These are phyloP conservation scores for Rhagonycha fulva DNA, from an alignment of 2,888 invertebrate species.

Conservation along the genomic window DNA sequence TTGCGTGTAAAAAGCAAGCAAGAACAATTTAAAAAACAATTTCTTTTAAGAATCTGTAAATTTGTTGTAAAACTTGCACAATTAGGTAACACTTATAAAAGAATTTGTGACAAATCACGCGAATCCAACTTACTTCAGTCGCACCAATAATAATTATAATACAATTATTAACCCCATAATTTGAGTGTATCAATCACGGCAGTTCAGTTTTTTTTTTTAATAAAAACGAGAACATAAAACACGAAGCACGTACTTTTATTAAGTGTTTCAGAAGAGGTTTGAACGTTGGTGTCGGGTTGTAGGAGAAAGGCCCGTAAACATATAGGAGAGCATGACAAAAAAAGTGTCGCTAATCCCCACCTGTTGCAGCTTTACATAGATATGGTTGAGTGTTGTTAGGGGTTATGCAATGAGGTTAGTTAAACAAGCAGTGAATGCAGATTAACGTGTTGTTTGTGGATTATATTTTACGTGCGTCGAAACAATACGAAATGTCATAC, in stretches of 20 bases:
- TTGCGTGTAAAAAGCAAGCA: background rate
- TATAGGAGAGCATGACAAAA: constrained; percentile 18
- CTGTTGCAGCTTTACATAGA: constrained; percentile 27
- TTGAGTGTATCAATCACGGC: background rate
- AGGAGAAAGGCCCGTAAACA: constrained; percentile 16
- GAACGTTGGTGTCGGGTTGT: constrained; percentile 8
- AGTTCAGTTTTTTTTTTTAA: background rate
- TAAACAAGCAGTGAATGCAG: constrained; percentile 14
- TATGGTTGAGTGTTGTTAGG: constrained; percentile 13
- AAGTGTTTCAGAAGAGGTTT: background rate
- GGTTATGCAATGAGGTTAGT: constrained; percentile 14
- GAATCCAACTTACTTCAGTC: constrained; percentile 26
- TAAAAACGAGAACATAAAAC: background rate
- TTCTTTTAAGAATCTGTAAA: background rate
- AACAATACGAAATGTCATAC: background rate
- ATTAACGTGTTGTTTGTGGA: constrained; percentile 18
- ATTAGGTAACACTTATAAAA: constrained; percentile 22
- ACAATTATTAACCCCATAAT: background rate
- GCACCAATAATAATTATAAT: background rate
- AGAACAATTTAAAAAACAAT: background rate
- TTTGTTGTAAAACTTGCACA: background rate
- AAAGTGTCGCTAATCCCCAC: constrained; percentile 32
- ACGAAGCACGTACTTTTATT: background rate
- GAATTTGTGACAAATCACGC: constrained; percentile 32
- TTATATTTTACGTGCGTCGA: constrained; percentile 2